Evolutionary conservation across 2,888 invertebrate species (phyloP).

Genomic region (Sinelater perroti): DNA sequence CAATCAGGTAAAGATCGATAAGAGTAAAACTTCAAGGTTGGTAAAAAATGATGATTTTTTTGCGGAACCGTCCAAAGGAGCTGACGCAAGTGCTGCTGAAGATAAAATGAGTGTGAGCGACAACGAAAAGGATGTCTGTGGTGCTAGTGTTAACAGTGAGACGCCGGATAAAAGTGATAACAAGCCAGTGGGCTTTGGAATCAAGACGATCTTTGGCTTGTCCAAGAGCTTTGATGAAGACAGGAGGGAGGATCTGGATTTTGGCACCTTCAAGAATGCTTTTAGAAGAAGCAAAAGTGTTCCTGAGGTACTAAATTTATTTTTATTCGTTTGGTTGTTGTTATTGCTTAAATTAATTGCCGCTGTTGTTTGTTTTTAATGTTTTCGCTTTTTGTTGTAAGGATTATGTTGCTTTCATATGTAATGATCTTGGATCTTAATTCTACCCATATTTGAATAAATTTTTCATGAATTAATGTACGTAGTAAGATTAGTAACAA

Average conservation of each 20-base stretch:
- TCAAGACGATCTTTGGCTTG: constrained; percentile 19
- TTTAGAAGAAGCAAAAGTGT: constrained; percentile 51
- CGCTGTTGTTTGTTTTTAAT: too few species aligned
- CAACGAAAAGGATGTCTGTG: constrained; percentile 24
- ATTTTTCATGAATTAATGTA: too few species aligned
- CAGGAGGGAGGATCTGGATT: constrained; percentile 51
- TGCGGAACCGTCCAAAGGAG: constrained; percentile 42
- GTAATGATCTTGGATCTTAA: too few species aligned
- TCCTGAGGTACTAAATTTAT: constrained; percentile 46
- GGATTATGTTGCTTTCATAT: too few species aligned
- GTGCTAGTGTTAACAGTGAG: constrained; percentile 31
- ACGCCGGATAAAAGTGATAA: constrained; percentile 35
- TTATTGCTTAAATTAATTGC: too few species aligned
- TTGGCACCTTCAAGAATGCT: constrained; percentile 52
- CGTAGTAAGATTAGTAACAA: too few species aligned
- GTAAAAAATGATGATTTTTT: constrained; percentile 54
- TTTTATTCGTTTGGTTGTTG: not conserved
- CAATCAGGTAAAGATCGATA: constrained; percentile 42
- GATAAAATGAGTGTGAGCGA: constrained; percentile 49
- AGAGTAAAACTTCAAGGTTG: constrained; percentile 42
- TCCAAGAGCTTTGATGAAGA: constrained; percentile 35
- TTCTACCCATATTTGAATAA: too few species aligned
- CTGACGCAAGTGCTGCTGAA: constrained; percentile 53
- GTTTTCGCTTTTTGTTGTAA: too few species aligned
- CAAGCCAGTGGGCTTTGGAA: constrained; percentile 18